phyloP scores from a whole-genome alignment of 1,140 invertebrate genomes.

The Vanessa atalanta region DNA sequence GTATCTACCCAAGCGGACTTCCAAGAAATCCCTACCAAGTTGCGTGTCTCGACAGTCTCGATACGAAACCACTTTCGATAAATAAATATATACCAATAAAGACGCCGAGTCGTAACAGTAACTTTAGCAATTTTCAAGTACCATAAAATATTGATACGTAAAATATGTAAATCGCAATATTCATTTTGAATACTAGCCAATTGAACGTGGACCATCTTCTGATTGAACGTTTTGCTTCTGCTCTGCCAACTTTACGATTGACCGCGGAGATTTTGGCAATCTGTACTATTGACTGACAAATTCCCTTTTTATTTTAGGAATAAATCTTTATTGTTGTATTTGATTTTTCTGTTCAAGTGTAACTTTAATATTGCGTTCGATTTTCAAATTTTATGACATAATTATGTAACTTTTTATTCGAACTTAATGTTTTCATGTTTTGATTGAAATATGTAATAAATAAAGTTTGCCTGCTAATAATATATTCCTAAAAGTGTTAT shows the following conservation, averaged over 20 bases:
- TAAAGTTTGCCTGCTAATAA: too few relatives aligned
- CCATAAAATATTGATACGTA: conserved; percentile 15
- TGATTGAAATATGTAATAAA: too few relatives aligned
- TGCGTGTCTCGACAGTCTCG: background rate
- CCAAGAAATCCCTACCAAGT: too few relatives aligned
- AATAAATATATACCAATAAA: conserved; percentile 2
- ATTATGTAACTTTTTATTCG: too few relatives aligned
- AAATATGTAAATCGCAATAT: conserved; percentile 19
- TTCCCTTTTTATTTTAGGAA: background rate
- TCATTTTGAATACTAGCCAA: conserved; percentile 20
- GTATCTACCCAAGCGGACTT: too few relatives aligned
- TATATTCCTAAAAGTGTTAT: too few relatives aligned
- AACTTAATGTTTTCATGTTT: too few relatives aligned
- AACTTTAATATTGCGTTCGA: too few relatives aligned
- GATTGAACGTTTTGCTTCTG: conserved; percentile 7
- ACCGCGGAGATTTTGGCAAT: conserved; percentile 18
- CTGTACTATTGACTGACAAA: background rate
- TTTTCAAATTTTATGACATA: too few relatives aligned
- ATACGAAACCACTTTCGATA: background rate
- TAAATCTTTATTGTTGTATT: background rate
- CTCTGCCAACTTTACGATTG: conserved; percentile 21
- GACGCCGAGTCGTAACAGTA: background rate
- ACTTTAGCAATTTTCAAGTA: conserved; percentile 7
- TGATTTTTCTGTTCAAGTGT: too few relatives aligned
- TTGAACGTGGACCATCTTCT: conserved; percentile 7